A percentile compares a stretch with the other conserved stretches of the same genome.
These are phyloP conservation scores for Strix uralensis DNA, from an alignment of 2,113 vertebrate genomes.

Conservation along the genomic window DNA sequence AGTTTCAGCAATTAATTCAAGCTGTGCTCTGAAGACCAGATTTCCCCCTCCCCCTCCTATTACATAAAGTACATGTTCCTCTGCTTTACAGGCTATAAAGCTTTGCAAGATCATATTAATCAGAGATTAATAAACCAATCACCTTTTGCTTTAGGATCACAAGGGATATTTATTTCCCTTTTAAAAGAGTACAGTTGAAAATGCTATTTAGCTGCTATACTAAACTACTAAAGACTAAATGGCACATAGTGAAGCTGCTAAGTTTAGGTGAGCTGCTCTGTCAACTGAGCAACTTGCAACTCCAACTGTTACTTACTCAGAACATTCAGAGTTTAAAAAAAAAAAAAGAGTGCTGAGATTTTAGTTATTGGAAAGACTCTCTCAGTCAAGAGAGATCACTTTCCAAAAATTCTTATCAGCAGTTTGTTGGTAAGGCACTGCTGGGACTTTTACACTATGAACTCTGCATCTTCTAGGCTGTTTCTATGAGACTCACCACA, in stretches of 20 bases:
- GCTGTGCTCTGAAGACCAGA: not conserved
- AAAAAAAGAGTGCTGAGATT: not conserved
- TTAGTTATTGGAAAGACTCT: not conserved
- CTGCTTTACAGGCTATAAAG: not conserved
- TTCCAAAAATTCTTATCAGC: not conserved
- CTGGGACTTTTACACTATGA: not conserved
- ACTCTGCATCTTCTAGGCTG: not conserved
- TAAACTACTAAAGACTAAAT: not conserved
- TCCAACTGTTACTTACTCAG: not conserved
- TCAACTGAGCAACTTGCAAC: not conserved
- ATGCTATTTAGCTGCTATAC: not conserved
- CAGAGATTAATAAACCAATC: not conserved
- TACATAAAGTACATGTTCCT: not conserved
- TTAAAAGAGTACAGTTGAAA: not conserved
- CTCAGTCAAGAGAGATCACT: not conserved
- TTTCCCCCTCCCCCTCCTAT: not conserved
- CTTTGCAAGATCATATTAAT: not conserved
- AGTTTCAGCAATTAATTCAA: conserved; percentile 38
- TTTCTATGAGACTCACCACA: not conserved
- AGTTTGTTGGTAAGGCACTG: not conserved
- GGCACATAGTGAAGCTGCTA: not conserved
- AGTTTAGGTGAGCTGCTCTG: not conserved
- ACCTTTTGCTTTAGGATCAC: not conserved
- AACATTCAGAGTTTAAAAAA: not conserved
- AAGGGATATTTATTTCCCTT: not conserved